phyloP scores from a whole-genome alignment of 2,797 vertebrate species.

The Lemur catta region DNA sequence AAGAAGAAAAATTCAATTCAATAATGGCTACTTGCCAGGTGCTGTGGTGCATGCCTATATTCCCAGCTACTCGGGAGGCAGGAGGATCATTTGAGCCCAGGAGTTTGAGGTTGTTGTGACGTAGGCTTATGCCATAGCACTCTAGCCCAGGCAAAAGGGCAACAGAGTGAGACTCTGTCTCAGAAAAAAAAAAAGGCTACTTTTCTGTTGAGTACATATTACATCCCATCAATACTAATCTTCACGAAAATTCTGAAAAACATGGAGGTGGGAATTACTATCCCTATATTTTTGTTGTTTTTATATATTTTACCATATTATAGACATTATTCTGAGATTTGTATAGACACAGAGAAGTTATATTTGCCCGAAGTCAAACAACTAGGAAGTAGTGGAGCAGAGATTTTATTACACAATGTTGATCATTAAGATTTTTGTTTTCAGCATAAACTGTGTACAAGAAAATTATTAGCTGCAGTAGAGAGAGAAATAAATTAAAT shows the following conservation, averaged over 20 bases:
- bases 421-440: not conserved
- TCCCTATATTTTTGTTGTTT: not conserved
- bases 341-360: not conserved
- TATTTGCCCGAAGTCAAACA: not conserved
- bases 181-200: no score
- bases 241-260: constrained; percentile 16
- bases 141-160: no score
- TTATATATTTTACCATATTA: not conserved
- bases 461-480: constrained; percentile 31
- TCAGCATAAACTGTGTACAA: not conserved
- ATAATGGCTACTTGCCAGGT: not conserved
- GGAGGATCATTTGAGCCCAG: no score
- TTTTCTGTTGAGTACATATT: not conserved
- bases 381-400: not conserved
- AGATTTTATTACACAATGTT: constrained; percentile 12
- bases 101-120: no score
- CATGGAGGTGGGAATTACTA: not conserved
- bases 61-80: no score
- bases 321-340: not conserved
- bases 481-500: constrained; percentile 36
- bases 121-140: no score
- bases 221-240: not conserved
- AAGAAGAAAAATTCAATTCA: not conserved
- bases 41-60: no score
- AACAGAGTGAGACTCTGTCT: no score